phyloP scores from a whole-genome alignment of 2,888 invertebrate species.

The Plemyria rubiginata region DNA sequence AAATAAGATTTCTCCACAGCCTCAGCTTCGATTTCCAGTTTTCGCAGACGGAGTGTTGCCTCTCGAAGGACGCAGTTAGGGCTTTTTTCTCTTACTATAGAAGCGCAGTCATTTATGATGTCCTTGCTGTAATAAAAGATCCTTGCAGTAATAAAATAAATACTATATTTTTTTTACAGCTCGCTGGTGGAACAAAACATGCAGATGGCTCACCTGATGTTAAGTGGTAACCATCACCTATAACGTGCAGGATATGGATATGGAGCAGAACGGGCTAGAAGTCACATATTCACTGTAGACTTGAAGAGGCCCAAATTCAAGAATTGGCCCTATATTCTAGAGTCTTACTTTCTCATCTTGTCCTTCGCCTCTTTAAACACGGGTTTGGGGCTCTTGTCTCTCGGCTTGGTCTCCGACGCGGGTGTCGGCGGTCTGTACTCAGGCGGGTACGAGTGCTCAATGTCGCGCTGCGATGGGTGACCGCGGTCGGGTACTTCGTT shows the following conservation, averaged over 20 bases:
- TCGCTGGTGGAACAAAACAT: no score
- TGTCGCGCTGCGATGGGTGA: neutral
- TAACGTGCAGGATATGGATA: no score
- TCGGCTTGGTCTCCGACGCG: neutral
- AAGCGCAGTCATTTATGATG: constrained; percentile 33
- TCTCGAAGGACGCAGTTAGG: constrained; percentile 81
- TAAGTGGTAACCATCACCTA: no score
- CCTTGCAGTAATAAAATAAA: no score
- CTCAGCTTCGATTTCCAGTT: constrained; percentile 85
- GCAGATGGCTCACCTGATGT: no score
- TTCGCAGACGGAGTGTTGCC: constrained; percentile 78
- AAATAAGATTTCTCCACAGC: constrained; percentile 83
- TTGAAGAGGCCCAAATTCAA: no score
- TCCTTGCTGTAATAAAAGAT: constrained; percentile 43
- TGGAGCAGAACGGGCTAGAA: no score
- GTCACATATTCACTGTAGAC: no score
- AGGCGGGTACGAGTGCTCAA: neutral
- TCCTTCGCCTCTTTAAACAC: constrained; percentile 59
- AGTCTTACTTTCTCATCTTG: constrained; percentile 58
- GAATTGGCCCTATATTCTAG: no score
- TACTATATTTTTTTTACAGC: neutral
- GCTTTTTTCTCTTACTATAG: constrained; percentile 55
- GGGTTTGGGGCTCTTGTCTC: constrained; percentile 60
- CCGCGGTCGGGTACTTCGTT: neutral
- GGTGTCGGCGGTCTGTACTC: neutral